These are phyloP conservation scores for Ferrisia virgata DNA, from an alignment of 2,888 invertebrate species.

Conservation along the genomic window DNA sequence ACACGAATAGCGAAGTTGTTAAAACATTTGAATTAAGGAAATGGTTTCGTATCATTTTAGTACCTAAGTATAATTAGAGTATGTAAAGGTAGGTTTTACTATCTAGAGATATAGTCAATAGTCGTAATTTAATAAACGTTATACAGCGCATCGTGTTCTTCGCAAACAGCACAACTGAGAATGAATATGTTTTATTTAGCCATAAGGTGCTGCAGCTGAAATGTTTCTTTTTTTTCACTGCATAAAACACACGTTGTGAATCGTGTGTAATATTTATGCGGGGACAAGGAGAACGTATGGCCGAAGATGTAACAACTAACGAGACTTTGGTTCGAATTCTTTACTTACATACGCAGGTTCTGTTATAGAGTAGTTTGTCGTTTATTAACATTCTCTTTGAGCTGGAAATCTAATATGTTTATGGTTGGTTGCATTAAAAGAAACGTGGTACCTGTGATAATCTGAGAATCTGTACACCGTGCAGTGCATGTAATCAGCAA, in stretches of 20 bases:
- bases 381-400: slow-evolving; percentile 12
- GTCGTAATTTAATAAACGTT: background rate
- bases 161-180: background rate
- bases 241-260: background rate
- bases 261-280: background rate
- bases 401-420: slow-evolving; percentile 20
- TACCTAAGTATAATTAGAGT: background rate
- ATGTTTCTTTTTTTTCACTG: background rate
- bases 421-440: background rate
- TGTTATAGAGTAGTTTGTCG: background rate
- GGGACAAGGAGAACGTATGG: background rate
- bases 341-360: background rate
- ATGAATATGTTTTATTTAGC: background rate
- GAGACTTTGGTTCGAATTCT: background rate
- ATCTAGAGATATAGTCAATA: background rate
- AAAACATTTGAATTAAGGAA: background rate
- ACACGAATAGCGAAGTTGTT: background rate
- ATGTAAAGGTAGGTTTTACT: too few relatives aligned
- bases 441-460: background rate
- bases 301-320: background rate
- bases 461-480: background rate
- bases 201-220: background rate
- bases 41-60: background rate
- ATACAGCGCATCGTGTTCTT: background rate
- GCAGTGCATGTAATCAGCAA: too few relatives aligned